Evolutionary conservation across 2,797 vertebrate species (phyloP), one percentile per base, ranked within the genome.

Genomic region (Oreochromis mossambicus): DNA sequence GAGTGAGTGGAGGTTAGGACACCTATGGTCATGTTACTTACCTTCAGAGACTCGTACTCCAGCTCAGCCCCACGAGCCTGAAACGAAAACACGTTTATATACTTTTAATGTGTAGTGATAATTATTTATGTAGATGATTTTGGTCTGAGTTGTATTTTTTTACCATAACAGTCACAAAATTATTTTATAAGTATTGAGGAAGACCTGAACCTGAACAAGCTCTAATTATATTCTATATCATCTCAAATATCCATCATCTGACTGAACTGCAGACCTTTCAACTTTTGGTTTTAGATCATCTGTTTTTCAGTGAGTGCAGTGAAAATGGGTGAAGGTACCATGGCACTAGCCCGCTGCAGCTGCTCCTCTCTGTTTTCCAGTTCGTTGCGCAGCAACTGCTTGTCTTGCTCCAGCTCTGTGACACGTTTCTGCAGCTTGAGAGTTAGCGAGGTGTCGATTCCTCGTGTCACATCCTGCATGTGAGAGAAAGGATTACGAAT

Each of bases 41-140:
- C 98, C 97, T 99, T 99, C 75, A 99, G 98, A 0, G 98, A 99
- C 86, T 99, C 98, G 15, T 99, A 99, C 90, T 99, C 98, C 94
- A 99, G 92, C 89, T 99, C 98, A 10, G 98, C 98, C 29, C 98
- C 97, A 87, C 98, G 97, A 55, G 98, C 96, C 96, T 97, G 83
- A 76, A 83, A 88, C 90, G 26, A 63, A 63, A 38, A 63, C 3
- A 36, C 58, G 0, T 75, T 75, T 75, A 29, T 32, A 75, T n/a
- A 75, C 43, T 19, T n/a, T 50, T 5, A 29, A 48, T 75, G 15
- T 75, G 68, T 32, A 75, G 43, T 48, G 15, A 29, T 19, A 75
- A 75, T 8, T 50, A 48, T 75, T 48, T 43, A 50, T 75, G 24
- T 32, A 48, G 26, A 32, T 8, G 15, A 48, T 75, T 50, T 50